phyloP scores from a whole-genome alignment of 2,113 vertebrate species.

The Chaetorhynchus papuensis region DNA sequence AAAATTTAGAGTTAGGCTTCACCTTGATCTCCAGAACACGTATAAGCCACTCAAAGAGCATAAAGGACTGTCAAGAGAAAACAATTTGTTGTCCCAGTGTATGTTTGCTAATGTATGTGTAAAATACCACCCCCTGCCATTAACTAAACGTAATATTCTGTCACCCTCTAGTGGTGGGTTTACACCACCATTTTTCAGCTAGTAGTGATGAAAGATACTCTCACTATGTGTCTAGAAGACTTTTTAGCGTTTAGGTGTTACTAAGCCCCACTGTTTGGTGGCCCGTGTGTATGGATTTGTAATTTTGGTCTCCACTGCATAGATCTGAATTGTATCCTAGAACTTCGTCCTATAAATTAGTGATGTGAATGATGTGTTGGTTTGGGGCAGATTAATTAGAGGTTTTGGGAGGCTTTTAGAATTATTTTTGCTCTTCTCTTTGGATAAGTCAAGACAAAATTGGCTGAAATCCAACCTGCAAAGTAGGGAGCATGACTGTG shows the following conservation, averaged over 20 bases:
- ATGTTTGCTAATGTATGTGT: accelerated
- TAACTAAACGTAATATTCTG: conserved; percentile 12
- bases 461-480: neutral
- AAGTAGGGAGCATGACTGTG: neutral
- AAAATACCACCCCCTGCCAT: neutral
- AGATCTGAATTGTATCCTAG: neutral
- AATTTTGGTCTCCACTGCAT: neutral
- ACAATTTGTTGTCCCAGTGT: neutral
- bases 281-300: neutral
- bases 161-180: conserved; percentile 52
- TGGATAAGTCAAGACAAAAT: neutral
- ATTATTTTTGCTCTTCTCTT: neutral
- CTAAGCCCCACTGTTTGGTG: neutral
- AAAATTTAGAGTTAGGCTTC: neutral
- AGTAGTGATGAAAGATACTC: neutral
- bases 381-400: neutral
- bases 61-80: neutral
- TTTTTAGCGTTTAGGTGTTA: neutral
- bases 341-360: neutral
- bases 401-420: neutral
- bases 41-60: neutral
- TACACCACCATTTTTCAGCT: neutral
- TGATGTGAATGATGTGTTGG: neutral
- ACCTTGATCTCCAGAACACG: neutral
- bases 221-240: neutral